Percentiles rank a stretch among this genome's conserved stretches.
phyloP scores from a whole-genome alignment of 2,888 invertebrate species.

The Diarsia brunnea region DNA sequence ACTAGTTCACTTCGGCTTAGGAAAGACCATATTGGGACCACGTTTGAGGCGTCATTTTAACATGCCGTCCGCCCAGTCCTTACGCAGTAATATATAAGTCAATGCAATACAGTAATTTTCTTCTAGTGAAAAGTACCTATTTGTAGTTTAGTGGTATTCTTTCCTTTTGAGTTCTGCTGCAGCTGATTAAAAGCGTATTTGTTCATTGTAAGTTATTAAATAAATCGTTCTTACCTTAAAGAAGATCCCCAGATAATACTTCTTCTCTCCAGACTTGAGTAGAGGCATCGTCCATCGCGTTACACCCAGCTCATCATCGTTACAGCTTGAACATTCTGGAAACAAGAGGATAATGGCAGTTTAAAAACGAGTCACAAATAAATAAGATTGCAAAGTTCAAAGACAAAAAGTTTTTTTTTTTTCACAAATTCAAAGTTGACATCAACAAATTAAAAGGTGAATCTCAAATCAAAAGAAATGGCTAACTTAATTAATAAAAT shows the following conservation, averaged over 20 bases:
- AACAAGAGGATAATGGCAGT: conserved; percentile 32
- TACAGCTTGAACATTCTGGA: conserved; percentile 95
- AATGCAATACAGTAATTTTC: not conserved
- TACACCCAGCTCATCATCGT: conserved; percentile 92
- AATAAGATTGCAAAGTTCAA: conserved; percentile 1
- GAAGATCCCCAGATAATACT: conserved; percentile 97
- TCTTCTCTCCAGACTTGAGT: conserved; percentile 96
- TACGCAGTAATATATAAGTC: too few species aligned
- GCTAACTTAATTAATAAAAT: conserved; percentile 11
- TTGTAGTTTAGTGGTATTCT: not conserved
- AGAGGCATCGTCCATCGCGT: conserved; percentile 98
- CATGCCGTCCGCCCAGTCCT: too few species aligned
- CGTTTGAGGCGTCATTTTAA: too few species aligned
- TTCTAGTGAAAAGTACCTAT: not conserved
- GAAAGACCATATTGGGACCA: too few species aligned
- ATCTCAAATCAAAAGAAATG: not conserved
- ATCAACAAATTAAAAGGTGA: not conserved
- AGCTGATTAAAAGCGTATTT: not conserved
- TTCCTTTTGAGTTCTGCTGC: not conserved
- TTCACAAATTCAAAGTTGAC: conserved; percentile 8
- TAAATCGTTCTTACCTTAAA: conserved; percentile 94
- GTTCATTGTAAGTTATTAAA: not conserved
- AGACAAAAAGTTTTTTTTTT: not conserved
- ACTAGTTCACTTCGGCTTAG: too few species aligned
- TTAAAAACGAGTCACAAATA: conserved; percentile 8